A percentile compares a stretch with the other conserved stretches of the same genome.
These are phyloP conservation scores for Drosophila kohkoa DNA, from an alignment of 1,140 invertebrate species.

Conservation along the genomic window DNA sequence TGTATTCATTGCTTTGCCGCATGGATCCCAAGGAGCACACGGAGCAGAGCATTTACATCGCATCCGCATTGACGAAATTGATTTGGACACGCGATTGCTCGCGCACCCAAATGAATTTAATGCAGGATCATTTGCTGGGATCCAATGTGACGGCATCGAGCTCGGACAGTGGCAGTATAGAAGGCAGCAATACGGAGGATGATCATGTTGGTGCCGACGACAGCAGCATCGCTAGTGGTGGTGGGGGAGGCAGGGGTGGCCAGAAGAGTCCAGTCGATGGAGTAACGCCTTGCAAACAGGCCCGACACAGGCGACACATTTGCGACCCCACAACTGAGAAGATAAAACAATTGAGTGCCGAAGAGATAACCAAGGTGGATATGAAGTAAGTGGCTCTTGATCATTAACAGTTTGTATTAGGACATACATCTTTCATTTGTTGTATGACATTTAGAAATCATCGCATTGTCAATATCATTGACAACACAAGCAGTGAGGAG, in stretches of 20 bases:
- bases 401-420: neutral
- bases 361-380: conserved; percentile 74
- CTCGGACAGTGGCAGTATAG: conserved; percentile 91
- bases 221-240: conserved; percentile 79
- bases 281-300: conserved; percentile 86
- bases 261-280: conserved; percentile 83
- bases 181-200: conserved; percentile 91
- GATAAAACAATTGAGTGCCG: conserved; percentile 58
- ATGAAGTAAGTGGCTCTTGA: conserved; percentile 61
- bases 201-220: conserved; percentile 86
- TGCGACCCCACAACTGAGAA: conserved; percentile 79
- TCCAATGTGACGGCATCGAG: conserved; percentile 87
- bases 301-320: conserved; percentile 73
- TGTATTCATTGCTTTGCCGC: conserved; percentile 93
- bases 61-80: conserved; percentile 94
- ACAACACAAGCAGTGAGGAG: conserved; percentile 82
- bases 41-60: conserved; percentile 95
- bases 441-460: conserved; percentile 59
- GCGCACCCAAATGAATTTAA: conserved; percentile 85
- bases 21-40: conserved; percentile 96
- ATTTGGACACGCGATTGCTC: conserved; percentile 92
- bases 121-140: conserved; percentile 85
- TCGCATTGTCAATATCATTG: conserved; percentile 83
- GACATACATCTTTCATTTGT: neutral
- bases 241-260: conserved; percentile 42